Evolutionary conservation across 1,140 invertebrate species (phyloP).

Genomic region (Drosophila azteca): DNA sequence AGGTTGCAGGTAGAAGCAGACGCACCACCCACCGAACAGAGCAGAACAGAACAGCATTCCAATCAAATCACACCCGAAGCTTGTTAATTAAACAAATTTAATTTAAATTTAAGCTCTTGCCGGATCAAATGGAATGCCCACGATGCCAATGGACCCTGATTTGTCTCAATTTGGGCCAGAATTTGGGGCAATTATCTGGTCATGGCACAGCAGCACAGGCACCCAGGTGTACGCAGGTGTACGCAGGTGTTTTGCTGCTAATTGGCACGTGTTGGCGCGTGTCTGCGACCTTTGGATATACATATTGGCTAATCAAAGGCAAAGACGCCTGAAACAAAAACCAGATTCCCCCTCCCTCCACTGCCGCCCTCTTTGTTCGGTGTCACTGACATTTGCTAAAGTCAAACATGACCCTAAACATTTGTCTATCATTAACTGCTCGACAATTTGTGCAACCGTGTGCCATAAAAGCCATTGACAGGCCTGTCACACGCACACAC

Average conservation of each 20-base stretch:
- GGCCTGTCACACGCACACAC: conserved; percentile 28
- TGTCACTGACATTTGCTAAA: conserved; percentile 38
- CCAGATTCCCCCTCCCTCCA: background rate
- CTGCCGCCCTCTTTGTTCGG: conserved; percentile 18
- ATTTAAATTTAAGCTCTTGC: conserved; percentile 56
- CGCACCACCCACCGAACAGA: background rate
- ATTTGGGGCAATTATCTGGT: conserved; percentile 44
- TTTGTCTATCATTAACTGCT: conserved; percentile 74
- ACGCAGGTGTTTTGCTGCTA: conserved; percentile 52
- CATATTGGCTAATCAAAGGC: conserved; percentile 36
- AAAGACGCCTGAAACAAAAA: background rate
- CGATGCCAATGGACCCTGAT: conserved; percentile 12
- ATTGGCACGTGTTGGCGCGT: conserved; percentile 65
- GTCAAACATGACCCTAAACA: conserved; percentile 56
- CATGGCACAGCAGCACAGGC: conserved; percentile 4
- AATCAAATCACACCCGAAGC: conserved; percentile 44
- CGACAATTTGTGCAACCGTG: conserved; percentile 57
- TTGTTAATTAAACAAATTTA: conserved; percentile 61
- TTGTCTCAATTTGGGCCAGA: conserved; percentile 43
- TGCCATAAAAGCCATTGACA: conserved; percentile 18
- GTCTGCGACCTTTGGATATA: conserved; percentile 23
- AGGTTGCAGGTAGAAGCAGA: background rate
- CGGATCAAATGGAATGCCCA: conserved; percentile 6
- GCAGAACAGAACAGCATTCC: conserved; percentile 6
- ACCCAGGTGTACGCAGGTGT: background rate